phyloP scores from a whole-genome alignment of 2,888 invertebrate species.

The Troides helena region DNA sequence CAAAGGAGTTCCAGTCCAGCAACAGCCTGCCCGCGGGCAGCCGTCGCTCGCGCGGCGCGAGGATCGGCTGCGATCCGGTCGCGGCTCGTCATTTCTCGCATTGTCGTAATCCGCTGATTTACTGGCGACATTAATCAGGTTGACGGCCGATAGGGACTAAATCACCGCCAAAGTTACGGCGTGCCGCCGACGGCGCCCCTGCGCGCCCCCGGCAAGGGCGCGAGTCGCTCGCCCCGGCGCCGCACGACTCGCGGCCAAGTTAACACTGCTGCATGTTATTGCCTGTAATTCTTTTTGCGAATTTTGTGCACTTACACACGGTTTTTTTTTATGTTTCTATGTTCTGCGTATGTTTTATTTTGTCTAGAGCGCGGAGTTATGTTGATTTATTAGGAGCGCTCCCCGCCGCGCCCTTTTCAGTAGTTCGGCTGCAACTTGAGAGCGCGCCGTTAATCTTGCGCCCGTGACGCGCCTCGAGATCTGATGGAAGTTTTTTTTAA shows the following conservation, averaged over 20 bases:
- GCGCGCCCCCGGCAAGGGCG: conserved; percentile 42
- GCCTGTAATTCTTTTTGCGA: conserved; percentile 78
- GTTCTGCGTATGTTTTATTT: conserved; percentile 66
- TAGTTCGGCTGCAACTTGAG: conserved; percentile 68
- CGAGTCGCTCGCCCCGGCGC: conserved; percentile 38
- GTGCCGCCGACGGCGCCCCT: conserved; percentile 51
- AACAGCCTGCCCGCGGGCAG: conserved; percentile 1
- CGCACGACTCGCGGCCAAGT: conserved; percentile 47
- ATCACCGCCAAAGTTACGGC: conserved; percentile 63
- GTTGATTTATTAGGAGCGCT: conserved; percentile 69
- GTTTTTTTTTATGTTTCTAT: conserved; percentile 55
- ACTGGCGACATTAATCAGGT: conserved; percentile 80
- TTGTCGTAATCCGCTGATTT: conserved; percentile 81
- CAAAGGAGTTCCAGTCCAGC: too few relatives aligned
- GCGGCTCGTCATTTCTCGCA: conserved; percentile 80
- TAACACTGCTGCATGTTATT: conserved; percentile 77
- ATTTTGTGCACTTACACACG: conserved; percentile 56
- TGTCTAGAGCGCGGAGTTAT: conserved; percentile 57
- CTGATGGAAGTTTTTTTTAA: too few relatives aligned
- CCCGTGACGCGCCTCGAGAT: too few relatives aligned
- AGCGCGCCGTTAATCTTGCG: not conserved
- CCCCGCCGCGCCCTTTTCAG: conserved; percentile 63
- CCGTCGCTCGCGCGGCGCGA: conserved; percentile 26
- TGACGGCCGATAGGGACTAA: conserved; percentile 80
- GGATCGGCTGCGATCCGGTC: conserved; percentile 70